Percentiles rank a stretch among this genome's conserved stretches.
Conservation (phyloP, 2,888 invertebrate species). For the Euproctis similis region DNA sequence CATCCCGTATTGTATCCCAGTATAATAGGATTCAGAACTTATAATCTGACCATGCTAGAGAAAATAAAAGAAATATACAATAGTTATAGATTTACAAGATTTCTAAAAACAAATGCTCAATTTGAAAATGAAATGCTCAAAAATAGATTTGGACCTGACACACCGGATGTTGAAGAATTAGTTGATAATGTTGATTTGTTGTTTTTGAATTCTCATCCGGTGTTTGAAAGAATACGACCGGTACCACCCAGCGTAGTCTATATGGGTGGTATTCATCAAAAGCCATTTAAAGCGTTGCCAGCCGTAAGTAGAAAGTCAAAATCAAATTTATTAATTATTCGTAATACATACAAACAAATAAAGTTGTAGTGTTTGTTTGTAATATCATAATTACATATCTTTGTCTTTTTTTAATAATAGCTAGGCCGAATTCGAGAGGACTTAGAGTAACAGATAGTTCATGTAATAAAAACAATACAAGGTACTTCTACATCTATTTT, state of each 20-base stretch:
- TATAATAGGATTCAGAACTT: background rate
- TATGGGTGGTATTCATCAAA: conserved; percentile 49
- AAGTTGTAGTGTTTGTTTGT: no score
- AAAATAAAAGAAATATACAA: conserved; percentile 3
- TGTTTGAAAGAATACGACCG: conserved; percentile 41
- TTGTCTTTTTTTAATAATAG: background rate
- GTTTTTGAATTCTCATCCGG: conserved; percentile 48
- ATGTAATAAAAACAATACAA: no score
- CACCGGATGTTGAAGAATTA: conserved; percentile 20
- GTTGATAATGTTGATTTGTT: conserved; percentile 37
- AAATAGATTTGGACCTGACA: conserved; percentile 11
- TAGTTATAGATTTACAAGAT: background rate
- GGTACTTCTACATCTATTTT: no score
- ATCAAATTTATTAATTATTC: no score
- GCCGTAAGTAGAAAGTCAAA: conserved; percentile 2
- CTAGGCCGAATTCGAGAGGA: no score
- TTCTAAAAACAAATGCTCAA: conserved; percentile 1
- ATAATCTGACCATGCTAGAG: conserved; percentile 3
- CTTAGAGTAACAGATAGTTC: no score
- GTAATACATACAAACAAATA: no score
- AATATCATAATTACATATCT: background rate
- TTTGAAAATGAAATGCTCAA: conserved; percentile 2
- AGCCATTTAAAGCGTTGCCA: conserved; percentile 21
- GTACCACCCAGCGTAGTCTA: conserved; percentile 43
- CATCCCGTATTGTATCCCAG: conserved; percentile 1